These are phyloP conservation scores for Triplophysa rosa DNA, from an alignment of 2,113 vertebrate species.

Conservation along the genomic window DNA sequence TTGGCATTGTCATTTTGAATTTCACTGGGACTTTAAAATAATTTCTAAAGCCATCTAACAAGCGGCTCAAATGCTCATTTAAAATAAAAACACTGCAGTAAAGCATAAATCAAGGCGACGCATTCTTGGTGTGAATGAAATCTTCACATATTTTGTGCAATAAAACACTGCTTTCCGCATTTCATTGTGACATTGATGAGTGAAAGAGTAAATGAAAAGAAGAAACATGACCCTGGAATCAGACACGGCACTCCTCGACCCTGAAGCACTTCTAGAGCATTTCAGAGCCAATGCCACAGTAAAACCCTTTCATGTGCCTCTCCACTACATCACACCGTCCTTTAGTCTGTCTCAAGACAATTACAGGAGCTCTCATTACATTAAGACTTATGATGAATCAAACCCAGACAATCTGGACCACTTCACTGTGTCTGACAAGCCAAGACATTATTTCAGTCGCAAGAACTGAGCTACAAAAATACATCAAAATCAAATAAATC, in stretches of 20 bases:
- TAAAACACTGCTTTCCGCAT: not conserved
- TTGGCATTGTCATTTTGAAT: no score
- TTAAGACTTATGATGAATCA: slow-evolving; percentile 5
- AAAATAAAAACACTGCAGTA: no score
- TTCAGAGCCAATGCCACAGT: not conserved
- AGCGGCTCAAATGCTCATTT: no score
- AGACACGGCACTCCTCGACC: no score
- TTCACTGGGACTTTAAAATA: no score
- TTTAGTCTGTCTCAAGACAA: slow-evolving; percentile 3
- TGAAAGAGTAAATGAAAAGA: not conserved
- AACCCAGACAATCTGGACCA: slow-evolving; percentile 13
- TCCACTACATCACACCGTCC: not conserved
- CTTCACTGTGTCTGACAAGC: slow-evolving; percentile 11
- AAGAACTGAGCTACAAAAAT: not conserved
- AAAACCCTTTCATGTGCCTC: not conserved
- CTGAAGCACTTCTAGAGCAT: not conserved
- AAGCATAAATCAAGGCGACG: not conserved
- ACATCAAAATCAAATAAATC: no score
- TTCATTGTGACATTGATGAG: not conserved
- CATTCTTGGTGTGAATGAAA: not conserved
- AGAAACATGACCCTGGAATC: not conserved
- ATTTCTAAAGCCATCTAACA: no score
- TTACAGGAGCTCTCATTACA: slow-evolving; percentile 8
- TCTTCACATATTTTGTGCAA: not conserved
- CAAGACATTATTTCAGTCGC: slow-evolving; percentile 11